Evolutionary conservation across 1,140 invertebrate species (phyloP), one percentile per base, ranked within the genome.

Genomic region (Coptotermes formosanus): DNA sequence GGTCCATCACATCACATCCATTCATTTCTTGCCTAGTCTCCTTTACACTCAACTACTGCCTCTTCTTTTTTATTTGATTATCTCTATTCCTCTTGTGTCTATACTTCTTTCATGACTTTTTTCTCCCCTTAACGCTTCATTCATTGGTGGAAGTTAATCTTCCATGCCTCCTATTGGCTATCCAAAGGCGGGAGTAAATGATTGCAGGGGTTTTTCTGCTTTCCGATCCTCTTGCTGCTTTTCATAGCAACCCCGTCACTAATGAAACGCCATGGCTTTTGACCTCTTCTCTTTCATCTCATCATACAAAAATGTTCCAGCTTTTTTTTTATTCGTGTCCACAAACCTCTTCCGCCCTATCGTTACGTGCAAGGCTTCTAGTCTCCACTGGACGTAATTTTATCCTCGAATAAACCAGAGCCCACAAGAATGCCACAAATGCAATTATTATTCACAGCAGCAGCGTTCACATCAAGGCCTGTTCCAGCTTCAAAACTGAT

Each of bases 61-160:
- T n/a, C n/a, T 23, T 64, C 14, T 75, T 19, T 75, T 75, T 25
- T 30, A 75, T 75, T 75, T 75, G 64, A 75, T 75, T 75, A 75
- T 75, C 64, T 75, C 64, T 30, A 25, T 30, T 25, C n/a, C n/a
- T n/a, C 64, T 75, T 75, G 64, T 75, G 64, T 30, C 64, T 25
- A 75, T 75, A 75, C 30, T 75, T 75, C 64, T 75, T 75, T 75
- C 64, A 75, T 75, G 25, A 75, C 11, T 16, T 75, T 23, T 75
- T 75, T 75, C 64, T 30, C n/a, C 64, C 64, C 64, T 30, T 75
- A 75, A 75, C 64, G n/a, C 64, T 75, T 30, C n/a, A 75, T 30
- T 75, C 64, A 75, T 75, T 75, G 64, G 64, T 75, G 25, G 64
- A 75, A 75, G 64, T 75, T 75, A 55, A 75, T 75, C 64, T 75